Base-by-base conservation (phyloP, 2,888 invertebrate genomes). In the Exephanes ischioxanthus region DNA sequence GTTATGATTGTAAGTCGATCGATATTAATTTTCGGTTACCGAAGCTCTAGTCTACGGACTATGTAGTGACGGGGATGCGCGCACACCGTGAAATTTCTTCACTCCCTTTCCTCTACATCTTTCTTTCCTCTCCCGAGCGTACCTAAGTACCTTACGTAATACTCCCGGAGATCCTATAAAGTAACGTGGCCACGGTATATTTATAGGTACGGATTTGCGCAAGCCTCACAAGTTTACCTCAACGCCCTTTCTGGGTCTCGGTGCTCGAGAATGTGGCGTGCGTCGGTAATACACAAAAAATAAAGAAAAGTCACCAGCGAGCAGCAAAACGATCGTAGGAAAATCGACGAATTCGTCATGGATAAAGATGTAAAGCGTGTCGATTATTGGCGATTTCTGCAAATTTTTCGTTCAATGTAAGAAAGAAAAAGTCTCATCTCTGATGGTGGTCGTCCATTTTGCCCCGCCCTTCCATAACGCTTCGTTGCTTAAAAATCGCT, bases 141-240 rank as follows among this genome's bases (percentile, higher is more conserved):
- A 66, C 45, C 86, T 87, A 89, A 88, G 87, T 88, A 88, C 86
- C 86, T 90, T 89, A 90, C 83, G 88, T 89, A 89, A 91, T 88
- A 85, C 85, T 71, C 48, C 26, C 22, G 73, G 87, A 71, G 83
- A 89, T 89, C 90, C 90, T 87, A 90, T 90, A 90, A 91, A 89
- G 85, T 86, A 86, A 88, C 87, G 87, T 72, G 80, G 80, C 55
- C 58, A 26, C 58, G 48, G 45, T 68, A 61, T 55, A 67, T 33
- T 76, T 68, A 11, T 73, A 68, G 76, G 76, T 85, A 76, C 87
- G 68, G 87, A 86, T 87, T 88, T 70, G 71, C 71, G 90, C 77
- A 58, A 88, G 83, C 87, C 89, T 73, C 86, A 90, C 88, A 91
- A 91, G 89, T 89, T 14, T 76, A 26, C 41, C 58, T 71, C 53